phyloP scores from a whole-genome alignment of 2,113 vertebrate genomes.

The Chloropsis hardwickii region DNA sequence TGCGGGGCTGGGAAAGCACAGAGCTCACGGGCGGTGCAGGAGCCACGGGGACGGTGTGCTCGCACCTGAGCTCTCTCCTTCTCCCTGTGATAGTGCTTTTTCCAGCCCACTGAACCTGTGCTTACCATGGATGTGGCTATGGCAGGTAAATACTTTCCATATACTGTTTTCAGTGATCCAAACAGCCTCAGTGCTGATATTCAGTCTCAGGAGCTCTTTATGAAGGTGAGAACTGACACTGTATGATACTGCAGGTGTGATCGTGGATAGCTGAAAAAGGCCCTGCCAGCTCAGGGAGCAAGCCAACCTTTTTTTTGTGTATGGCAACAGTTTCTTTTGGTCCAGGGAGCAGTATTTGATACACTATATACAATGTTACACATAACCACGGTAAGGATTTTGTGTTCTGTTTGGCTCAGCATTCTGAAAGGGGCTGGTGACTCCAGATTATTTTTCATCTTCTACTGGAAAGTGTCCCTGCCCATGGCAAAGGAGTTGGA shows the following conservation, averaged over 20 bases:
- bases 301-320: background rate
- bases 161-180: background rate
- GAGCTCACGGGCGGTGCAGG: fast-evolving
- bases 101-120: background rate
- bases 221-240: background rate
- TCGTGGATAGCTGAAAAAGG: background rate
- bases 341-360: background rate
- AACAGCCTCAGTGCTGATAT: background rate
- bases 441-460: background rate
- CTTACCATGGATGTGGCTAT: background rate
- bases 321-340: background rate
- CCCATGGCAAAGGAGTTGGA: background rate
- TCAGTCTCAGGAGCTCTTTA: background rate
- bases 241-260: background rate
- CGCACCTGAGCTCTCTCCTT: background rate
- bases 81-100: background rate
- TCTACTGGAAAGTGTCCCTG: background rate
- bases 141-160: background rate
- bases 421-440: background rate
- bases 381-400: background rate
- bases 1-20: background rate
- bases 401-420: background rate
- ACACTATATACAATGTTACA: background rate
- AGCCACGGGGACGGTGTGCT: fast-evolving
- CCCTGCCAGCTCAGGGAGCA: fast-evolving